A percentile compares a stretch with the other conserved stretches of the same genome.
Evolutionary conservation across 2,888 invertebrate genomes (phyloP).

Genomic region (Epiblema foenella): DNA sequence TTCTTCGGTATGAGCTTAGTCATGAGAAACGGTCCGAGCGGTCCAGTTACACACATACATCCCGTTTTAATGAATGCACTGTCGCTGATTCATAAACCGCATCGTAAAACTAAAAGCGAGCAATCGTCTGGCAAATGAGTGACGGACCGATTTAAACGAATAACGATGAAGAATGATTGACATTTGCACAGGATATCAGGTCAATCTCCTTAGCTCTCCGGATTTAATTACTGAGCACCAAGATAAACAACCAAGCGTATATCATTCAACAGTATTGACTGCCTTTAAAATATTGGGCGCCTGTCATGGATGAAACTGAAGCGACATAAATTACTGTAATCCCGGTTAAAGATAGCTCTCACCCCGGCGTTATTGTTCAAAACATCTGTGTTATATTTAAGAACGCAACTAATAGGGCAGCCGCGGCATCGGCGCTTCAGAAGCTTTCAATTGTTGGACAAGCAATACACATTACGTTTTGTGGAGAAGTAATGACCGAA

Average conservation of each 20-base stretch:
- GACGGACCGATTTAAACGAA: constrained; percentile 53
- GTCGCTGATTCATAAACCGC: constrained; percentile 70
- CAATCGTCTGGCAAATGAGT: constrained; percentile 64
- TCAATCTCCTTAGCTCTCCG: constrained; percentile 27
- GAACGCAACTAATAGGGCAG: constrained; percentile 23
- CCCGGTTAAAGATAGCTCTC: constrained; percentile 33
- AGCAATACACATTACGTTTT: constrained; percentile 52
- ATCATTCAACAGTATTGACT: constrained; percentile 71
- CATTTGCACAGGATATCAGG: constrained; percentile 25
- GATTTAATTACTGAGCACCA: constrained; percentile 30
- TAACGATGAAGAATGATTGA: constrained; percentile 45
- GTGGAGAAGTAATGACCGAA: constrained; percentile 59
- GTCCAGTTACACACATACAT: constrained; percentile 59
- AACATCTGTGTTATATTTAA: constrained; percentile 43
- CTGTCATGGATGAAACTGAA: constrained; percentile 67
- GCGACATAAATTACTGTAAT: constrained; percentile 65
- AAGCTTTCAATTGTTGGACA: constrained; percentile 24
- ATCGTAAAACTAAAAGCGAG: constrained; percentile 68
- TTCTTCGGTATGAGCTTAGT: constrained; percentile 54
- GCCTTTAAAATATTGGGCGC: constrained; percentile 57
- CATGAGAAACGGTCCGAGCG: constrained; percentile 57
- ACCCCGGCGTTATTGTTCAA: constrained; percentile 34
- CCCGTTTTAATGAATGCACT: constrained; percentile 67
- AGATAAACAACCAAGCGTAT: constrained; percentile 56
- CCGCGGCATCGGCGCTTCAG: constrained; percentile 27